These are phyloP conservation scores for Aleiodes leptofemur DNA, from an alignment of 2,888 invertebrate genomes.

Conservation along the genomic window DNA sequence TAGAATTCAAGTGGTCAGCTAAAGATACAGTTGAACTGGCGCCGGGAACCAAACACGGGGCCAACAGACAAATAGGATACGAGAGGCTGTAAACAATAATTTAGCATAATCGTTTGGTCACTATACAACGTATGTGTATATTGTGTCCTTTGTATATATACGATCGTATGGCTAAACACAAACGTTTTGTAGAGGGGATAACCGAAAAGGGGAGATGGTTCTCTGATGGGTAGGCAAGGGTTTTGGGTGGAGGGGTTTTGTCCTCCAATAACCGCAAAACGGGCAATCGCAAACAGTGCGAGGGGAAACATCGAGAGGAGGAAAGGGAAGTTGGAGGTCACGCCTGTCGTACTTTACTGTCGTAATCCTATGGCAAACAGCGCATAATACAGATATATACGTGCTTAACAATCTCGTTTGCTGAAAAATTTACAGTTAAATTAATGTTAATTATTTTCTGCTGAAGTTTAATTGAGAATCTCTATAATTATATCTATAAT, in stretches of 20 bases:
- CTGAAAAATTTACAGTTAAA: not conserved
- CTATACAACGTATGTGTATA: conserved; percentile 33
- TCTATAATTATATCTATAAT: too few relatives aligned
- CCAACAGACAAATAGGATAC: conserved; percentile 62
- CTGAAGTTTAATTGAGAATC: not conserved
- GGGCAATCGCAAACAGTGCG: conserved; percentile 67
- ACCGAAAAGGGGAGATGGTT: not conserved
- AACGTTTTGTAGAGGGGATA: not conserved
- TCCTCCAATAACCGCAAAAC: conserved; percentile 68
- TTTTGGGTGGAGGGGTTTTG: conserved; percentile 12
- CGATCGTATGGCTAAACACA: conserved; percentile 30
- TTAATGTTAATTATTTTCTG: not conserved
- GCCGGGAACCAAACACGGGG: conserved; percentile 29
- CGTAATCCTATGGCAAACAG: conserved; percentile 70
- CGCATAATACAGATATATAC: conserved; percentile 68
- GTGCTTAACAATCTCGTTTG: conserved; percentile 59
- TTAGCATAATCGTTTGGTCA: conserved; percentile 67
- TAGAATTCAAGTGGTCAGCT: conserved; percentile 42
- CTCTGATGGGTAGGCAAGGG: not conserved
- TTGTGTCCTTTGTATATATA: conserved; percentile 10
- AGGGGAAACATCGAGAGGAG: not conserved
- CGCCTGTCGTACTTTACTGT: conserved; percentile 66
- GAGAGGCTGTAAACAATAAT: conserved; percentile 65
- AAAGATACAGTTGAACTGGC: conserved; percentile 45
- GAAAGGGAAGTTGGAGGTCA: conserved; percentile 44